Evolutionary conservation across 2,888 invertebrate species (phyloP).

Genomic region (Branchipolynoe longqiensis): DNA sequence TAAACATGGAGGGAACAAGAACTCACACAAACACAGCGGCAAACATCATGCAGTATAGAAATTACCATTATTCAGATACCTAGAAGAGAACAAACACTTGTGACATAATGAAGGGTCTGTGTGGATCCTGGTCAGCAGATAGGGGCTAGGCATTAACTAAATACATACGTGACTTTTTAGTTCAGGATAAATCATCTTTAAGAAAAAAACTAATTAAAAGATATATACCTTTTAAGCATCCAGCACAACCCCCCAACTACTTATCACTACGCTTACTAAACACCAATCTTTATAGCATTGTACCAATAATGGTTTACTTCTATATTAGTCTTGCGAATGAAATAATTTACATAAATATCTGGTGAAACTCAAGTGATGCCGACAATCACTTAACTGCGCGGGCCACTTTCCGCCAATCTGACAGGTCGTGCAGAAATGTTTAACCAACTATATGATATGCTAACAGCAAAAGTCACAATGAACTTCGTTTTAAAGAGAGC

Average conservation of each 20-base stretch:
- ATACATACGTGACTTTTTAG: no score
- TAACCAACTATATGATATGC: conserved; percentile 44
- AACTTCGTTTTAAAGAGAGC: not conserved
- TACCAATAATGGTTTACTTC: not conserved
- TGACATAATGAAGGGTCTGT: not conserved
- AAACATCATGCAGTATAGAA: conserved; percentile 23
- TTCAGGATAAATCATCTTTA: no score
- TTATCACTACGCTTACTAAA: conserved; percentile 10
- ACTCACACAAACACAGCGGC: conserved; percentile 7
- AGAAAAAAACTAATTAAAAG: no score
- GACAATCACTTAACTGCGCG: conserved; percentile 43
- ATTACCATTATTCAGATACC: conserved; percentile 7
- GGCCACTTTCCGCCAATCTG: not conserved
- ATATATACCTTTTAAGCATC: not conserved
- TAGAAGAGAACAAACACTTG: not conserved
- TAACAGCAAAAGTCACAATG: conserved; percentile 45
- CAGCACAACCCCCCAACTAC: not conserved
- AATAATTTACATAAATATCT: conserved; percentile 9
- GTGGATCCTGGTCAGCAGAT: conserved; percentile 33
- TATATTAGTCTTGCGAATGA: not conserved
- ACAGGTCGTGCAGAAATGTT: not conserved
- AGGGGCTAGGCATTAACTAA: not conserved
- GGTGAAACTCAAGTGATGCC: conserved; percentile 50
- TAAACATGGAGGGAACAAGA: conserved; percentile 30
- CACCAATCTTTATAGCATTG: no score